Conservation (phyloP, 53 echinoderm and acorn worm genomes). For the Arbacia lixula region DNA sequence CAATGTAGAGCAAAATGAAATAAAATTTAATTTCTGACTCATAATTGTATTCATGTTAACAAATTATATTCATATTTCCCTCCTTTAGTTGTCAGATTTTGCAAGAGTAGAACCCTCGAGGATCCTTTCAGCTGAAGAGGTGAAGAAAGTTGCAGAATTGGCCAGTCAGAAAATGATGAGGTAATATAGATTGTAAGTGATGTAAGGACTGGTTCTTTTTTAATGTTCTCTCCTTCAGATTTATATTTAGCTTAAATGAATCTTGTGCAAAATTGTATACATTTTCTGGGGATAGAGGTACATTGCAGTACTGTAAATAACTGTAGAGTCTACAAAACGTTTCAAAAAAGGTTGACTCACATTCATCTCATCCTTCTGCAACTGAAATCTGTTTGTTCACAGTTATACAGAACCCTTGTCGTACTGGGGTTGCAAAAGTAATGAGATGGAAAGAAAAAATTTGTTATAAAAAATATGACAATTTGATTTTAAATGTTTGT, state of each 20-base stretch:
- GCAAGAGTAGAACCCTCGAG: conserved; percentile 33
- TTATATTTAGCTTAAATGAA: no score
- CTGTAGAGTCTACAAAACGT: no score
- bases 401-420: not conserved
- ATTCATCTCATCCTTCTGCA: no score
- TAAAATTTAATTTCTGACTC: not conserved
- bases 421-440: not conserved
- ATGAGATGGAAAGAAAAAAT: not conserved
- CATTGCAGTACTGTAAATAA: no score
- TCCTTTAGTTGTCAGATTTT: conserved; percentile 60
- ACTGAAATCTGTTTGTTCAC: no score
- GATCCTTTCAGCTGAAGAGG: conserved; percentile 29
- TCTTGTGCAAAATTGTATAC: no score
- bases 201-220: no score
- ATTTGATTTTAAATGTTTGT: not conserved
- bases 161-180: conserved; percentile 24
- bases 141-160: not conserved
- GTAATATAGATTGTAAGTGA: not conserved
- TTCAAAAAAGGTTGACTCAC: no score
- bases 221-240: no score
- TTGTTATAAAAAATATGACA: not conserved
- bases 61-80: not conserved
- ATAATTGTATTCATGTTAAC: not conserved
- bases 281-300: no score
- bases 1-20: not conserved